Percentiles rank a stretch among this genome's conserved stretches.
Evolutionary conservation across 2,797 vertebrate genomes (phyloP).

Genomic region (Huso huso): DNA sequence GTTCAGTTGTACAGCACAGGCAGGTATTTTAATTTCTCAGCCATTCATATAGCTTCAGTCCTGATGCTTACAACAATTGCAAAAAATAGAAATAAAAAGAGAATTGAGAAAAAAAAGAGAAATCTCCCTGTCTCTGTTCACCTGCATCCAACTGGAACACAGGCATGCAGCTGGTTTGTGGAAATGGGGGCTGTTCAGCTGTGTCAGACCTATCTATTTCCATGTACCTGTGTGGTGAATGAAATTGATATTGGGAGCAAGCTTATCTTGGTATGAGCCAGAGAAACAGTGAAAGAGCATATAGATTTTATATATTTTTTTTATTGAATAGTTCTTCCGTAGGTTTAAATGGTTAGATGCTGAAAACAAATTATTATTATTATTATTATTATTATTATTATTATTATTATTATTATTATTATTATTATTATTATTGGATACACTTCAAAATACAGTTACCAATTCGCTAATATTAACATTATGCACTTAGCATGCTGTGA

Average conservation of each 20-base stretch:
- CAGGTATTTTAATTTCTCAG: too few species aligned
- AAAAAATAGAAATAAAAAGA: too few species aligned
- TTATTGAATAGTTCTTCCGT: neutral
- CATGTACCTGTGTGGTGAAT: constrained; percentile 14
- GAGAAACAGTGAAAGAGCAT: neutral
- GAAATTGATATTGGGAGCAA: neutral
- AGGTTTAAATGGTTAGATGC: neutral
- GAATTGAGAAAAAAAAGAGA: too few species aligned
- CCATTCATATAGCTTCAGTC: too few species aligned
- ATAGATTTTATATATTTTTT: neutral
- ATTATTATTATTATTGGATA: neutral
- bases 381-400: neutral
- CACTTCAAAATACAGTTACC: neutral
- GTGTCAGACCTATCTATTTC: constrained; percentile 15
- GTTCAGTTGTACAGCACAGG: too few species aligned
- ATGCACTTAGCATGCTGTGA: too few species aligned
- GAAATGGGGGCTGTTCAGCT: constrained; percentile 17
- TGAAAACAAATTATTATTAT: neutral
- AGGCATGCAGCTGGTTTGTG: constrained; percentile 16
- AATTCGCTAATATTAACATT: neutral
- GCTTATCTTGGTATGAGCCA: neutral
- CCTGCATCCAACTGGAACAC: constrained; percentile 1
- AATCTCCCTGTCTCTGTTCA: neutral
- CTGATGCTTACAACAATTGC: too few species aligned
- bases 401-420: constrained; percentile 1